A percentile compares a stretch with the other conserved stretches of the same genome.
phyloP scores from a whole-genome alignment of 2,797 vertebrate species.

The Podarcis lilfordi region DNA sequence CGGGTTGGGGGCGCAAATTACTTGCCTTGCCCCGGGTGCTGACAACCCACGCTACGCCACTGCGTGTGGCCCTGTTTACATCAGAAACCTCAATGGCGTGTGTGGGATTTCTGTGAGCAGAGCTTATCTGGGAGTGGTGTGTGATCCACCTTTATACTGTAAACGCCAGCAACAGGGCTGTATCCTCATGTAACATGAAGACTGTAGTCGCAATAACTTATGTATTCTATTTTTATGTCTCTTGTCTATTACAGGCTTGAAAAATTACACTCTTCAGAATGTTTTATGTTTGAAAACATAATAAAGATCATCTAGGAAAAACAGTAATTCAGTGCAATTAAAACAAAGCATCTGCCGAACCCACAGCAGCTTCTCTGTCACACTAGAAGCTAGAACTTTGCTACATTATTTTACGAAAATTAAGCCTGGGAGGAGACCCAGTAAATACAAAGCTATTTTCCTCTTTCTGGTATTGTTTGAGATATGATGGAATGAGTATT shows the following conservation, averaged over 20 bases:
- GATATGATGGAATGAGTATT: neutral
- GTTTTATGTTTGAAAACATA: slow-evolving; percentile 26
- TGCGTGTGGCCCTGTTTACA: neutral
- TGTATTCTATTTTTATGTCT: slow-evolving; percentile 16
- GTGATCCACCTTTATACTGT: slow-evolving; percentile 14
- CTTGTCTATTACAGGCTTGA: slow-evolving; percentile 42
- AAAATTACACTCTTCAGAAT: slow-evolving; percentile 48
- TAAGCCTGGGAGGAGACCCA: neutral
- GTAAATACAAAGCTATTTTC: neutral
- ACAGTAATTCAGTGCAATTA: slow-evolving; percentile 26
- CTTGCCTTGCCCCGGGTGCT: too few relatives aligned
- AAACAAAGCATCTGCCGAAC: neutral
- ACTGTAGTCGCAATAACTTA: slow-evolving; percentile 29
- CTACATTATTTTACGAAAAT: neutral
- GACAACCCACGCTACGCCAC: too few relatives aligned
- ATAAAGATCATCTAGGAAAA: slow-evolving; percentile 28
- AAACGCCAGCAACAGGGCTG: slow-evolving; percentile 48
- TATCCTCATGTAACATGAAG: slow-evolving; percentile 20
- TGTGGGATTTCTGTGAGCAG: neutral
- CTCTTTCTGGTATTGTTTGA: neutral
- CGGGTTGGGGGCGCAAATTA: too few relatives aligned
- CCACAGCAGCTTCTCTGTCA: neutral
- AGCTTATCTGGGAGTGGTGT: neutral
- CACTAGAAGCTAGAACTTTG: neutral
- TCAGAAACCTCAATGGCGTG: too few relatives aligned